A percentile compares a stretch with the other conserved stretches of the same genome.
These are phyloP conservation scores for Antigone vipio DNA, from an alignment of 2,113 vertebrate genomes.

Conservation along the genomic window DNA sequence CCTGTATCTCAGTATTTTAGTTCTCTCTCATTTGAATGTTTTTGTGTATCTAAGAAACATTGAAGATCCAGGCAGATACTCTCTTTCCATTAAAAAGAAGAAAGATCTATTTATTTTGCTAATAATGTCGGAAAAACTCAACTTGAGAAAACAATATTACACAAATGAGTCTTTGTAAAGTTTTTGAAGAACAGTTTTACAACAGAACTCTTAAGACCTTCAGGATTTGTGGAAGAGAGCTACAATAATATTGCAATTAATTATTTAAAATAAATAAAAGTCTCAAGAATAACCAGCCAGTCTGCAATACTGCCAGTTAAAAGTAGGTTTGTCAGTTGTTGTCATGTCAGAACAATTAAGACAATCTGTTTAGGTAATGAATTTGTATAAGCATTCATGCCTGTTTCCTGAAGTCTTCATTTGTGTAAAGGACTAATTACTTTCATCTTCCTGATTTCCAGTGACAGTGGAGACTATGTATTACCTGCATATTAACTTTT, in stretches of 20 bases:
- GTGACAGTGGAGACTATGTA: background rate
- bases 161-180: background rate
- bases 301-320: background rate
- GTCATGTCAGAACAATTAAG: background rate
- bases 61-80: conserved; percentile 19
- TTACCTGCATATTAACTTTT: background rate
- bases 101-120: conserved; percentile 46
- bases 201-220: background rate
- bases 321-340: background rate
- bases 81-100: conserved; percentile 51
- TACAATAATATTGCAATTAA: background rate
- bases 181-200: background rate
- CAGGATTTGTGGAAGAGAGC: background rate
- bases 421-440: background rate
- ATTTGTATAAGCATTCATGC: background rate
- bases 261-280: background rate
- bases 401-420: background rate
- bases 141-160: background rate
- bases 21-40: conserved; percentile 56
- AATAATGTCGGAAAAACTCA: background rate
- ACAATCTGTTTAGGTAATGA: background rate
- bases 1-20: conserved; percentile 62
- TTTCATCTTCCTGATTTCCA: background rate
- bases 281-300: background rate
- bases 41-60: conserved; percentile 54